A percentile compares a stretch with the other conserved stretches of the same genome.
phyloP scores from a whole-genome alignment of 2,888 invertebrate genomes.

The Proisotoma minuta region DNA sequence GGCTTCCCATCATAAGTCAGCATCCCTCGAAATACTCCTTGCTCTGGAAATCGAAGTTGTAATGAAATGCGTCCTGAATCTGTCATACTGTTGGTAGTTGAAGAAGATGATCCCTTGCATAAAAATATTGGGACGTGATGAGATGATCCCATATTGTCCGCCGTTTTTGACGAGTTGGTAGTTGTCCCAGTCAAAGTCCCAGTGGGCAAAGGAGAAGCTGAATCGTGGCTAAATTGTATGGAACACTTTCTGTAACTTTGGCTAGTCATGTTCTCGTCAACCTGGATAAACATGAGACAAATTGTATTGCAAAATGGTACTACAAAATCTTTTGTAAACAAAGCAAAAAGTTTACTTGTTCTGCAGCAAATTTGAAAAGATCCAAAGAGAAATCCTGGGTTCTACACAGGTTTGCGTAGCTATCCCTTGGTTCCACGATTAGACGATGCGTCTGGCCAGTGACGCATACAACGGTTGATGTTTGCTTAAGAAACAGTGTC shows the following conservation, averaged over 20 bases:
- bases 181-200: constrained; percentile 20
- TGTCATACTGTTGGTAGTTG: neutral
- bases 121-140: neutral
- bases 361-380: constrained; percentile 42
- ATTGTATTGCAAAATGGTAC: neutral
- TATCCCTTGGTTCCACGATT: constrained; percentile 85
- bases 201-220: constrained; percentile 17
- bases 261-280: constrained; percentile 34
- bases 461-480: constrained; percentile 78
- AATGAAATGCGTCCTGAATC: constrained; percentile 39
- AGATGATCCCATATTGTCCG: too few relatives aligned
- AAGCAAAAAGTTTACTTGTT: constrained; percentile 38
- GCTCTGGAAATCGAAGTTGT: constrained; percentile 37
- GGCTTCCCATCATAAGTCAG: constrained; percentile 41
- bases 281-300: constrained; percentile 1
- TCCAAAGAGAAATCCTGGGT: constrained; percentile 45
- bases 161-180: constrained; percentile 7
- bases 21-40: constrained; percentile 41
- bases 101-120: neutral
- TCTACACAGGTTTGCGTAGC: constrained; percentile 76
- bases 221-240: constrained; percentile 43
- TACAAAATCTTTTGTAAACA: neutral
- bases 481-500: constrained; percentile 75
- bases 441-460: constrained; percentile 70
- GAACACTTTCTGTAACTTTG: constrained; percentile 40